These are phyloP conservation scores for Strigamia maritima DNA, from an alignment of 2,888 invertebrate species.

Conservation along the genomic window DNA sequence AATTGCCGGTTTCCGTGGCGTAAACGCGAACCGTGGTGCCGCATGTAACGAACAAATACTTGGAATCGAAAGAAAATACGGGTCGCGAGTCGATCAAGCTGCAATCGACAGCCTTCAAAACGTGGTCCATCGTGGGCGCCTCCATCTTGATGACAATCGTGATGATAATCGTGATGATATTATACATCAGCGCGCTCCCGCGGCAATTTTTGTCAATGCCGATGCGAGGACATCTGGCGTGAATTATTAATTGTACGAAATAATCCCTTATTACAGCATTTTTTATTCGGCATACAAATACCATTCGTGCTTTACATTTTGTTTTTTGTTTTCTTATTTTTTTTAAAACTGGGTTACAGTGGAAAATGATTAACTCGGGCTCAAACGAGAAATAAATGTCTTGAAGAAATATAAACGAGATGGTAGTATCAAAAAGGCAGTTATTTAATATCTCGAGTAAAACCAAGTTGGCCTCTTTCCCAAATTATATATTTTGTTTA, in stretches of 20 bases:
- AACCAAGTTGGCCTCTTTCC: neutral
- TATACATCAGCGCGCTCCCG: too few relatives aligned
- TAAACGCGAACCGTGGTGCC: neutral
- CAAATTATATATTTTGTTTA: neutral
- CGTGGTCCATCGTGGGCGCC: neutral
- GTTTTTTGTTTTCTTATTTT: too few relatives aligned
- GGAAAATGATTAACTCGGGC: neutral
- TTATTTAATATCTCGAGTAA: conserved; percentile 1
- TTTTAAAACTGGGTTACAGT: conserved; percentile 21
- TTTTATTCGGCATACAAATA: conserved; percentile 25
- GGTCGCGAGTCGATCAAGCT: neutral
- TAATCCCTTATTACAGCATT: conserved; percentile 26
- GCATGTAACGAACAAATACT: neutral
- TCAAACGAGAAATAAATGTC: conserved; percentile 18
- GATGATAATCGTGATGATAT: too few relatives aligned
- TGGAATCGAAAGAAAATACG: neutral
- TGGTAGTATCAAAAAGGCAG: conserved; percentile 29
- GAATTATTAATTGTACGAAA: too few relatives aligned
- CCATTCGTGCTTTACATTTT: conserved; percentile 31
- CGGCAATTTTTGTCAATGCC: too few relatives aligned
- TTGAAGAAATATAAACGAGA: neutral
- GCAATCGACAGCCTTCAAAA: neutral
- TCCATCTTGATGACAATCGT: too few relatives aligned
- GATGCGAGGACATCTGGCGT: too few relatives aligned
- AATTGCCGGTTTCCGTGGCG: neutral